Percentiles rank a stretch among this genome's conserved stretches.
These are phyloP conservation scores for Corbicula japonica DNA, from an alignment of 2,888 invertebrate species.

Conservation along the genomic window DNA sequence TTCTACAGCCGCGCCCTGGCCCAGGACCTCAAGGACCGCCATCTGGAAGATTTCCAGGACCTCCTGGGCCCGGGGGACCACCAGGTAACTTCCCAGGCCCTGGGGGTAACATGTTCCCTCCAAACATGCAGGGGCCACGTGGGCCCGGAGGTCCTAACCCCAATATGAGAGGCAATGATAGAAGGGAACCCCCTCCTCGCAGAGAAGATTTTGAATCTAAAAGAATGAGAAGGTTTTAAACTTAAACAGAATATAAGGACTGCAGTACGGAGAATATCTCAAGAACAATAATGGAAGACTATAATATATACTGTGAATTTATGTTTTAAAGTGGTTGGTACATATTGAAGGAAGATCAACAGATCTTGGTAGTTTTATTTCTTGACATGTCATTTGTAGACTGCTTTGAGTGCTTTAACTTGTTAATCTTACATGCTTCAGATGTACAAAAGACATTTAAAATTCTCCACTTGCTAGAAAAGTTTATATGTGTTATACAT, in stretches of 20 bases:
- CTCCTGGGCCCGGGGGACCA: conserved; percentile 43
- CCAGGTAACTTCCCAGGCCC: conserved; percentile 55
- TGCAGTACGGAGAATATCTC: too few relatives aligned
- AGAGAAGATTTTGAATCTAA: conserved; percentile 64
- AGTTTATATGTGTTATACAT: too few relatives aligned
- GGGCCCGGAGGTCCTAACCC: conserved; percentile 47
- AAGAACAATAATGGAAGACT: neutral
- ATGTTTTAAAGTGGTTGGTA: too few relatives aligned
- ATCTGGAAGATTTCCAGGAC: conserved; percentile 56
- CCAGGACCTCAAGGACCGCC: conserved; percentile 58
- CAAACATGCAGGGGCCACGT: conserved; percentile 44
- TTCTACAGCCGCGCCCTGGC: conserved; percentile 35
- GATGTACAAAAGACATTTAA: too few relatives aligned
- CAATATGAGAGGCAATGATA: conserved; percentile 54
- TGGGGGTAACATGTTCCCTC: conserved; percentile 55
- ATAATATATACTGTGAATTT: neutral
- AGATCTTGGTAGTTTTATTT: too few relatives aligned
- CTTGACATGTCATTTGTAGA: too few relatives aligned
- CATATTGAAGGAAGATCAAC: too few relatives aligned
- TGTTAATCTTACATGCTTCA: too few relatives aligned
- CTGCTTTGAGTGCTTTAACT: too few relatives aligned
- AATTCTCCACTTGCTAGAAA: too few relatives aligned
- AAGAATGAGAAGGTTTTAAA: conserved; percentile 63
- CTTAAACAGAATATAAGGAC: neutral
- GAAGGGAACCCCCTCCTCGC: conserved; percentile 33